Percentiles rank a stretch among this genome's conserved stretches.
These are phyloP conservation scores for Phengaris arion DNA, from an alignment of 2,888 invertebrate species.

Conservation along the genomic window DNA sequence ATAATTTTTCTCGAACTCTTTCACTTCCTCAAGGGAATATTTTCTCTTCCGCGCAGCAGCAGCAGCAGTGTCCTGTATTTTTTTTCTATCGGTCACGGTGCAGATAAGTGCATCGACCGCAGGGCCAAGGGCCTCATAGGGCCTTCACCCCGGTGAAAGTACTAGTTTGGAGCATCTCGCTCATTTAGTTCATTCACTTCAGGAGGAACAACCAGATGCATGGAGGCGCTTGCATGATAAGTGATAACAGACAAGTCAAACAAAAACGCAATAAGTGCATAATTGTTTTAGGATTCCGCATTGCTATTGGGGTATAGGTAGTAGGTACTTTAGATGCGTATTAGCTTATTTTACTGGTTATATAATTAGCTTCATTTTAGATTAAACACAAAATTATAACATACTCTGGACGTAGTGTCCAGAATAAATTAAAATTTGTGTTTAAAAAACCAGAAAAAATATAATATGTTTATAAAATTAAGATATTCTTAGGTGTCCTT, in stretches of 20 bases:
- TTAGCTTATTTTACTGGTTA: no score
- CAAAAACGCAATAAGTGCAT: slow-evolving; percentile 7
- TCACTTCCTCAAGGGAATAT: slow-evolving; percentile 30
- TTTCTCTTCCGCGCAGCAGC: background rate
- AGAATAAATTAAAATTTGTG: no score
- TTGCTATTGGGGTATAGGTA: background rate
- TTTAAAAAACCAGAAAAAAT: no score
- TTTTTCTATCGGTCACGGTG: slow-evolving; percentile 47
- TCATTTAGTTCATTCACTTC: slow-evolving; percentile 75
- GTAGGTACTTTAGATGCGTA: background rate
- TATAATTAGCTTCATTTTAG: no score
- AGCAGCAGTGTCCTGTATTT: slow-evolving; percentile 31
- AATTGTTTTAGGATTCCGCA: background rate
- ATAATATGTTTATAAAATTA: no score
- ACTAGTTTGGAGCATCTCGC: slow-evolving; percentile 64
- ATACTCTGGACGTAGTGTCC: no score
- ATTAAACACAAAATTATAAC: no score
- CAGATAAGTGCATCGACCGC: slow-evolving; percentile 59
- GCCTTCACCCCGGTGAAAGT: slow-evolving; percentile 75
- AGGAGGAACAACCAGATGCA: slow-evolving; percentile 44
- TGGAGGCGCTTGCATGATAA: slow-evolving; percentile 38
- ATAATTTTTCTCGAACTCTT: background rate
- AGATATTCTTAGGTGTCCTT: no score
- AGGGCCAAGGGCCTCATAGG: slow-evolving; percentile 61
- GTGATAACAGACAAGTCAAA: slow-evolving; percentile 28